phyloP scores from a whole-genome alignment of 1,140 invertebrate genomes.

The Drosophila pachea region DNA sequence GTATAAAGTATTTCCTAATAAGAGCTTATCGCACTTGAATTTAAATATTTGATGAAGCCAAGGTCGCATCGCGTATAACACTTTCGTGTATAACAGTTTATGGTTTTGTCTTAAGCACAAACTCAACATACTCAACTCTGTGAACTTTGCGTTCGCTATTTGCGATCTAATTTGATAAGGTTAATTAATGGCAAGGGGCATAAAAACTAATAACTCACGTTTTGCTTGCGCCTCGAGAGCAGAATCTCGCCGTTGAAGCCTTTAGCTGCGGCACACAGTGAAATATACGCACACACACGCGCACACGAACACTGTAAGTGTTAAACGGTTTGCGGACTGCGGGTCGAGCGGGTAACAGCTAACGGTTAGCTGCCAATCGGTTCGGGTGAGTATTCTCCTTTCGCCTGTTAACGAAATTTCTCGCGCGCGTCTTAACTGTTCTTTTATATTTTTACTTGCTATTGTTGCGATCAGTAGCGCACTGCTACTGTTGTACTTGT shows the following conservation, averaged over 20 bases:
- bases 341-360: not conserved
- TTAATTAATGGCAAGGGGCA: constrained; percentile 44
- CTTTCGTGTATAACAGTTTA: constrained; percentile 18
- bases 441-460: constrained; percentile 19
- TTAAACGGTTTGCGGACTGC: not conserved
- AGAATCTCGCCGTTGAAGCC: constrained; percentile 11
- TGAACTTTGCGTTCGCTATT: constrained; percentile 48
- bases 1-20: constrained; percentile 15
- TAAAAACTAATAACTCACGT: constrained; percentile 53
- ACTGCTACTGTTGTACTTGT: not conserved
- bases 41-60: constrained; percentile 65
- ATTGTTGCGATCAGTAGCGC: constrained; percentile 23
- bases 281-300: constrained; percentile 7
- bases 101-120: constrained; percentile 31
- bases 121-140: constrained; percentile 61
- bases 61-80: constrained; percentile 28
- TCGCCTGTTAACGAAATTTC: constrained; percentile 21
- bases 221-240: constrained; percentile 9
- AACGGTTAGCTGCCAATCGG: not conserved
- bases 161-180: constrained; percentile 42
- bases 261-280: constrained; percentile 4
- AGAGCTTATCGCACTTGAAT: constrained; percentile 48
- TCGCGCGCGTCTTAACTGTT: constrained; percentile 40
- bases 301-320: not conserved
- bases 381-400: not conserved